Evolutionary conservation across 2,888 invertebrate genomes (phyloP).

Genomic region (Brachylomia viminalis): DNA sequence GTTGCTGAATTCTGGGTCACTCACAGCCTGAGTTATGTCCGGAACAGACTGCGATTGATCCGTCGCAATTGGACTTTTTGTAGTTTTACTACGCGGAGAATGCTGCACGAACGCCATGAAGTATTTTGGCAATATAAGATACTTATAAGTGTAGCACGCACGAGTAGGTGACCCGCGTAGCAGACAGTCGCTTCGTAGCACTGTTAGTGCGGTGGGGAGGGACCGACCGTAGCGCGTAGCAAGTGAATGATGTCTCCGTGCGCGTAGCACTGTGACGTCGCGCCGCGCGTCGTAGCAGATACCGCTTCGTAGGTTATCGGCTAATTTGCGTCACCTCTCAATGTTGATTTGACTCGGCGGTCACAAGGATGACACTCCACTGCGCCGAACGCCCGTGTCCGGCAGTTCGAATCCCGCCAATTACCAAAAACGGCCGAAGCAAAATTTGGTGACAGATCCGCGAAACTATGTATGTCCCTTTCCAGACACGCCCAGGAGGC

Average conservation of each 20-base stretch:
- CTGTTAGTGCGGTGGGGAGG: too few relatives aligned
- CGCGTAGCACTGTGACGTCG: slow-evolving; percentile 13
- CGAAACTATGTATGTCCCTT: too few relatives aligned
- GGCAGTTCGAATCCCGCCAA: too few relatives aligned
- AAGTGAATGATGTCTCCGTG: neutral
- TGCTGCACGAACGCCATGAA: neutral
- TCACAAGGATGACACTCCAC: neutral
- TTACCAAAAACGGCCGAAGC: too few relatives aligned
- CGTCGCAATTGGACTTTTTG: neutral
- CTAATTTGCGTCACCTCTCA: neutral
- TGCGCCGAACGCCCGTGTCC: neutral
- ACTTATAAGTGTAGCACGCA: too few relatives aligned
- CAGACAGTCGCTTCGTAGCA: slow-evolving; percentile 1
- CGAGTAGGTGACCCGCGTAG: too few relatives aligned
- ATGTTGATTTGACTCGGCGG: neutral
- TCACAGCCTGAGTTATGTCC: neutral
- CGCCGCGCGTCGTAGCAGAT: neutral
- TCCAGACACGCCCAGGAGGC: too few relatives aligned
- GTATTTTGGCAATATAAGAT: too few relatives aligned
- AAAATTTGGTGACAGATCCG: too few relatives aligned
- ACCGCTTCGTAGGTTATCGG: neutral
- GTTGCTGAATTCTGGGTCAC: slow-evolving; percentile 5
- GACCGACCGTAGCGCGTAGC: neutral
- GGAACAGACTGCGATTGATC: too few relatives aligned
- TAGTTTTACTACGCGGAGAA: neutral